Conservation (phyloP, 2,888 invertebrate genomes). For the Ichneumoninae sp. region DNA sequence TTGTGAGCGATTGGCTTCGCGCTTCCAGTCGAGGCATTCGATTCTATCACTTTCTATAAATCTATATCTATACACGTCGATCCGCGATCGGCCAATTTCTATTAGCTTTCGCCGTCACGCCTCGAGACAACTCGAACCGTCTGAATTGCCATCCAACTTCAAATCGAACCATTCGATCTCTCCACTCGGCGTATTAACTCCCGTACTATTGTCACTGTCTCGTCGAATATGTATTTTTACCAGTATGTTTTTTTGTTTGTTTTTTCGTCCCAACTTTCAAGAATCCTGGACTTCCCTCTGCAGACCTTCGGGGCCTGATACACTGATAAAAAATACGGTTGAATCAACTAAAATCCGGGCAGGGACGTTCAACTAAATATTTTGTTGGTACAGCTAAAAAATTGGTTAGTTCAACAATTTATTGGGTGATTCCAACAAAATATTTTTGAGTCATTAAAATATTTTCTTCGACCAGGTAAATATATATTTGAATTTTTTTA, state of each 20-base stretch:
- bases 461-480: too few relatives aligned
- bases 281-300: too few relatives aligned
- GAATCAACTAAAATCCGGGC: too few relatives aligned
- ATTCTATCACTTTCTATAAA: conserved; percentile 21
- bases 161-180: conserved; percentile 11
- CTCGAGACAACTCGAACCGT: background rate
- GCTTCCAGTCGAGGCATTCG: conserved; percentile 37
- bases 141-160: background rate
- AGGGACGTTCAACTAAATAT: too few relatives aligned
- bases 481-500: too few relatives aligned
- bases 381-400: too few relatives aligned
- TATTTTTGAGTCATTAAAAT: too few relatives aligned
- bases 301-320: too few relatives aligned
- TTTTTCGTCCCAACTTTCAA: background rate
- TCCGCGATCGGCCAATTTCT: background rate
- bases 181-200: background rate
- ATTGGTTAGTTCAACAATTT: too few relatives aligned
- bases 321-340: too few relatives aligned
- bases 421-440: too few relatives aligned
- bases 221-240: background rate
- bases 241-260: background rate
- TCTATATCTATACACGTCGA: conserved; percentile 1
- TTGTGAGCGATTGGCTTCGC: conserved; percentile 45
- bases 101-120: background rate
- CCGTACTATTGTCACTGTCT: background rate